Base-by-base conservation (phyloP, 1,140 invertebrate species). In the Atta cephalotes region DNA sequence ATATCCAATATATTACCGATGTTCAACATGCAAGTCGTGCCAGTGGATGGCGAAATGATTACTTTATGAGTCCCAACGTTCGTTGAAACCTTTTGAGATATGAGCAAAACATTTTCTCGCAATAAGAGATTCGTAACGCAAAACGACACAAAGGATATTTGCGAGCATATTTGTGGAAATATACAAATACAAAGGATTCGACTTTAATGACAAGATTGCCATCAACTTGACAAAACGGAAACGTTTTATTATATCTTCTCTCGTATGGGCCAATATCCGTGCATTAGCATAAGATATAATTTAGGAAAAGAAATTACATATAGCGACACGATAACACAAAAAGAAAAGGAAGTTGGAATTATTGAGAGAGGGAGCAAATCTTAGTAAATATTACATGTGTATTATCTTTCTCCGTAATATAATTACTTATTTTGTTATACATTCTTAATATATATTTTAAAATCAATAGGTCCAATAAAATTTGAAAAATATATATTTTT, bases 11-110 rank as follows among this genome's bases (percentile, higher is more conserved):
- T 90, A 90, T 90, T 82, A 74, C 53, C 35, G 39, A 53, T 6
- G 53, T 68, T 60, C 76, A 77, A 53, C 88, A 72, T 84, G 58
- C 63, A 31, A 80, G 12, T 51, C 65, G 63, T 62, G 35, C 49
- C 25, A 66, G 28, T 25, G 28, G 58, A 90, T 88, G 89, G 89
- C 51, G 25, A 90, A 90, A 90, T 86, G 86, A 90, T 90, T 79
- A 86, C 88, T 90, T 87, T 90, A 90, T 60, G 81, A 90, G 63
- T 74, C 56, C 45, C 71, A 58, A 18, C 66, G 39, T 74, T 74
- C 85, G 77, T 68, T 87, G 88, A 89, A 81, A 87, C 56, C 14
- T 51, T 18, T n/a, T 16, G 31, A 74, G 16, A 21, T 81, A 82
- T 66, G 89, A 71, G 88, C 70, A 88, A 90, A 88, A 88, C 58